A percentile compares a stretch with the other conserved stretches of the same genome.
Evolutionary conservation across 2,797 vertebrate species (phyloP).

Genomic region (Anguilla marmorata): DNA sequence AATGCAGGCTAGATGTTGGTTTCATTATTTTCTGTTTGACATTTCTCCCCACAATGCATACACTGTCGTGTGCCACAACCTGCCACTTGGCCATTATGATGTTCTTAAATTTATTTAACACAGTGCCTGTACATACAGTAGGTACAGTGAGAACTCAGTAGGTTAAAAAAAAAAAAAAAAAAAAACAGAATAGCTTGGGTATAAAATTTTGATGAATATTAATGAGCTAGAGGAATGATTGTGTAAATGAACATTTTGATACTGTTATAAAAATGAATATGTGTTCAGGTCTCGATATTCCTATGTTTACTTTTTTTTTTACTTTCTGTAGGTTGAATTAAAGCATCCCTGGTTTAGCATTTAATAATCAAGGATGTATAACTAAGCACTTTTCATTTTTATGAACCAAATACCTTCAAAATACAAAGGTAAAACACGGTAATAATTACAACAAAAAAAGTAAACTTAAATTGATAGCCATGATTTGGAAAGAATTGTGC

Average conservation of each 20-base stretch:
- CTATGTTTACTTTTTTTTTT: not conserved
- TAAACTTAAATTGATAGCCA: not conserved
- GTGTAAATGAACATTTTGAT: not conserved
- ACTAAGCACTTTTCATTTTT: not conserved
- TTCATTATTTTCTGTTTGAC: no score
- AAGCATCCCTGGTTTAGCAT: not conserved
- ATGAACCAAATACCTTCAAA: not conserved
- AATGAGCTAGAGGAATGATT: not conserved
- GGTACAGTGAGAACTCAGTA: not conserved
- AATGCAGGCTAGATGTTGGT: no score
- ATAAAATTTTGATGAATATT: not conserved
- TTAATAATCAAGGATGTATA: not conserved
- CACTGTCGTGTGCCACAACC: no score
- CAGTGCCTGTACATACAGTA: not conserved
- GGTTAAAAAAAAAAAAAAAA: not conserved
- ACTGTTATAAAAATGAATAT: no score
- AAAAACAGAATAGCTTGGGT: not conserved
- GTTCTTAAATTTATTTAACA: no score
- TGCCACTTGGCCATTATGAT: no score
- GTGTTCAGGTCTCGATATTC: not conserved
- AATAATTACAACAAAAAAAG: slow-evolving; percentile 12
- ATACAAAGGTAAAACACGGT: not conserved
- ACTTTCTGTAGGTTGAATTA: not conserved
- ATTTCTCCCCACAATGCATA: no score
- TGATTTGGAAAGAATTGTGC: slow-evolving; percentile 51